These are phyloP conservation scores for Conops quadrifasciatus DNA, from an alignment of 2,888 invertebrate species.

Conservation along the genomic window DNA sequence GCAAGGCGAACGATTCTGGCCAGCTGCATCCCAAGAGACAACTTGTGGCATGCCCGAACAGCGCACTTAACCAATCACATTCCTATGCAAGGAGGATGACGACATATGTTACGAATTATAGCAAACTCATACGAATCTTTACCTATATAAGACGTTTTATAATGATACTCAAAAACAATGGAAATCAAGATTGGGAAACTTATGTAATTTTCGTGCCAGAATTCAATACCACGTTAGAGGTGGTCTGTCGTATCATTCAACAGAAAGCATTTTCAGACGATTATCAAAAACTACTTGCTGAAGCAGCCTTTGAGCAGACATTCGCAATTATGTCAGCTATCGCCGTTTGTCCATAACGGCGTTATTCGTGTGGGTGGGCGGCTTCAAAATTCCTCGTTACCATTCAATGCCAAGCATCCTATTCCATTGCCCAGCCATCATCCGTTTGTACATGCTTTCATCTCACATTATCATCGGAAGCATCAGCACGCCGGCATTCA, in stretches of 20 bases:
- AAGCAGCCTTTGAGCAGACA: neutral
- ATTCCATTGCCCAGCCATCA: slow-evolving; percentile 35
- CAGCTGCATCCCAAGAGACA: neutral
- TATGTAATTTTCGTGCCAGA: neutral
- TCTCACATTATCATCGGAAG: slow-evolving; percentile 28
- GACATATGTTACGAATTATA: neutral
- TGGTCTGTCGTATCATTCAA: slow-evolving; percentile 2
- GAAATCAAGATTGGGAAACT: neutral
- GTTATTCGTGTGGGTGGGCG: slow-evolving; percentile 37
- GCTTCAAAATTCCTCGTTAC: slow-evolving; percentile 14
- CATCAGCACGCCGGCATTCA: slow-evolving; percentile 34
- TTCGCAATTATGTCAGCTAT: slow-evolving; percentile 36
- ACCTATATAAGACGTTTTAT: neutral
- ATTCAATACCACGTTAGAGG: neutral
- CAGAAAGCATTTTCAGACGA: neutral
- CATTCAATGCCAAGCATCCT: slow-evolving; percentile 28
- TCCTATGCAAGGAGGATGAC: neutral
- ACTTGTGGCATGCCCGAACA: slow-evolving; percentile 3
- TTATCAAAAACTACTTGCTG: neutral
- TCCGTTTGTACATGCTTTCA: slow-evolving; percentile 25
- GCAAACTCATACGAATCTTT: neutral
- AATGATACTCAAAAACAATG: neutral
- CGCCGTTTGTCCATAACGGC: slow-evolving; percentile 20
- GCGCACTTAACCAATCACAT: neutral
- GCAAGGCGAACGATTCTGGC: slow-evolving; percentile 46